phyloP scores from a whole-genome alignment of 2,888 invertebrate species.

The Andricus curvator region DNA sequence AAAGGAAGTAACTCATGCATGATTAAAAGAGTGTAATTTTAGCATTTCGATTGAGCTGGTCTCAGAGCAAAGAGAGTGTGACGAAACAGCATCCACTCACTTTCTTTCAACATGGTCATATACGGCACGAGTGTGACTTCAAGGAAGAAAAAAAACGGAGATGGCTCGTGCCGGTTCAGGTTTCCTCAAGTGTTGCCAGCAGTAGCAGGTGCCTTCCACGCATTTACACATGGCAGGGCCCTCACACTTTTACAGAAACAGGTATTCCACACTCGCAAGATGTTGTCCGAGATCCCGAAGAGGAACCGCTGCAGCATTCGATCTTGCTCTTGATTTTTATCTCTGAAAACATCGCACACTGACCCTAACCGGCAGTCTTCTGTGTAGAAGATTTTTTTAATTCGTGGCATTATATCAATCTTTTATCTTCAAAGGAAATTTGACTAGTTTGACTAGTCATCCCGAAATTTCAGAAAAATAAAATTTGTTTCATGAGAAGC shows the following conservation, averaged over 20 bases:
- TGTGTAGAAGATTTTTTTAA: no score
- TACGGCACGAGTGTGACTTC: constrained; percentile 31
- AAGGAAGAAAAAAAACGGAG: constrained; percentile 42
- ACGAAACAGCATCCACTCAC: constrained; percentile 53
- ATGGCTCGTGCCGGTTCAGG: constrained; percentile 68
- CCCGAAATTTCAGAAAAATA: no score
- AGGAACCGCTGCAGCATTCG: constrained; percentile 54
- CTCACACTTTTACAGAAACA: constrained; percentile 57
- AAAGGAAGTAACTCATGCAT: background rate
- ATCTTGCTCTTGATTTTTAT: constrained; percentile 37
- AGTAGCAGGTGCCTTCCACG: constrained; percentile 73
- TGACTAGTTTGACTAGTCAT: no score
- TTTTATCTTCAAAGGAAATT: no score
- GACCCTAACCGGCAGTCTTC: background rate
- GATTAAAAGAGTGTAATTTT: constrained; percentile 15
- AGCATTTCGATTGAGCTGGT: constrained; percentile 24
- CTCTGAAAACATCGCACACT: constrained; percentile 17
- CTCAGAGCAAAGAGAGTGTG: constrained; percentile 32
- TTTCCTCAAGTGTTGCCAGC: constrained; percentile 58
- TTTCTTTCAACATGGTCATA: constrained; percentile 50
- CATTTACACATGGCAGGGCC: constrained; percentile 59
- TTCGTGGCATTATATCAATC: no score
- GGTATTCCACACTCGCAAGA: constrained; percentile 70
- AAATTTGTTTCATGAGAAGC: no score
- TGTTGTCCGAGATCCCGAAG: constrained; percentile 65